Evolutionary conservation across 2,113 vertebrate species (phyloP).

Genomic region (Benitochromis conjunctus): DNA sequence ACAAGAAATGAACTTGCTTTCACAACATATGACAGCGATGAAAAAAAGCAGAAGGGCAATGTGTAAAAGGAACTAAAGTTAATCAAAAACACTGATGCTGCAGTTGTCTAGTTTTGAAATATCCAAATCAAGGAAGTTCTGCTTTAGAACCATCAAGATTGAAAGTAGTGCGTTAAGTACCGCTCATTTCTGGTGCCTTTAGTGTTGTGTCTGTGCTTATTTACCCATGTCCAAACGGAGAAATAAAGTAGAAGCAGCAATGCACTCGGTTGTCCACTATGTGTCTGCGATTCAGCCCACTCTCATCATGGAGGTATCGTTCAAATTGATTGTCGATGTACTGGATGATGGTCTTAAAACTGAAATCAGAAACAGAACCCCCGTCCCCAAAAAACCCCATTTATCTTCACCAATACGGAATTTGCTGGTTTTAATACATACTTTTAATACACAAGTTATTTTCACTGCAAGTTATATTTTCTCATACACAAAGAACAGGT

Average conservation of each 20-base stretch:
- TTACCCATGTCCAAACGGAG: conserved; percentile 88
- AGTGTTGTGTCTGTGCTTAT: neutral
- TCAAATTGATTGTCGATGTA: conserved; percentile 89
- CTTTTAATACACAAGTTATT: neutral
- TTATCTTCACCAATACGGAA: neutral
- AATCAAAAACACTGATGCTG: neutral
- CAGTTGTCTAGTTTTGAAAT: neutral
- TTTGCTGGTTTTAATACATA: neutral
- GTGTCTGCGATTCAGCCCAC: conserved; percentile 85
- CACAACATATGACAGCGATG: neutral
- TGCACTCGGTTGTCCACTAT: conserved; percentile 88
- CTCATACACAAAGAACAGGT: neutral
- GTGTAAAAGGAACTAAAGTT: neutral
- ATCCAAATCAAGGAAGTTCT: neutral
- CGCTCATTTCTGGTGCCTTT: neutral
- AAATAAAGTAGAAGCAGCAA: conserved; percentile 93
- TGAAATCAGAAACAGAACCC: conserved; percentile 17
- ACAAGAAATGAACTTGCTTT: neutral
- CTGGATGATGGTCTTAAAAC: conserved; percentile 90
- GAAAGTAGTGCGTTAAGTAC: neutral
- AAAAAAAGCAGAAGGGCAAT: neutral
- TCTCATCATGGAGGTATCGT: conserved; percentile 85
- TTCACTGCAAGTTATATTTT: neutral
- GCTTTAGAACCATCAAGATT: neutral
- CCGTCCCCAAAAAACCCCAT: neutral